phyloP scores from a whole-genome alignment of 1,140 invertebrate species.

The Eupristina koningsbergeri region DNA sequence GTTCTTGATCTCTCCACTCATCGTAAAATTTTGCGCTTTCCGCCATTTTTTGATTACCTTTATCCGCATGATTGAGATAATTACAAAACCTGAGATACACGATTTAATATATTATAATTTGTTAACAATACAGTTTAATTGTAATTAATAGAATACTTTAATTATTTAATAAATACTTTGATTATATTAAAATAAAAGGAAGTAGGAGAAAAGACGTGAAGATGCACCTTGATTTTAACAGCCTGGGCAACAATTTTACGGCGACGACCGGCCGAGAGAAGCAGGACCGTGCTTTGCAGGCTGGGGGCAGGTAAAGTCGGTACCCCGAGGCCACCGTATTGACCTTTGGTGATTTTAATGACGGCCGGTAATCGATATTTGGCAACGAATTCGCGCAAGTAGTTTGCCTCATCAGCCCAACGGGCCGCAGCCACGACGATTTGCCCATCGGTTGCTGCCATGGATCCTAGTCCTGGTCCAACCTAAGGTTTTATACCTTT shows the following conservation, averaged over 20 bases:
- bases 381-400: constrained; percentile 85
- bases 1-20: too few relatives aligned
- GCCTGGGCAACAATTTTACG: constrained; percentile 91
- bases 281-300: constrained; percentile 86
- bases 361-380: constrained; percentile 87
- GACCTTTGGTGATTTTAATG: constrained; percentile 92
- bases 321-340: constrained; percentile 90
- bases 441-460: constrained; percentile 89
- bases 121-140: too few relatives aligned
- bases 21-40: too few relatives aligned
- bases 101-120: too few relatives aligned
- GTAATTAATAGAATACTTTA: too few relatives aligned
- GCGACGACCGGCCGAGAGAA: constrained; percentile 86
- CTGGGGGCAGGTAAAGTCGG: constrained; percentile 88
- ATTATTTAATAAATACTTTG: too few relatives aligned
- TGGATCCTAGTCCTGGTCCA: constrained; percentile 61
- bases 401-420: constrained; percentile 86
- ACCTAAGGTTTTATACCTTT: constrained; percentile 37
- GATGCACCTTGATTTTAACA: constrained; percentile 84
- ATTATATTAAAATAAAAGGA: too few relatives aligned
- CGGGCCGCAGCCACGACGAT: constrained; percentile 86
- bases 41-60: too few relatives aligned
- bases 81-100: too few relatives aligned
- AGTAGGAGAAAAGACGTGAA: neutral
- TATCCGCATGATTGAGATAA: too few relatives aligned